Conservation (phyloP, 1,140 invertebrate genomes). For the Bombus superbus region DNA sequence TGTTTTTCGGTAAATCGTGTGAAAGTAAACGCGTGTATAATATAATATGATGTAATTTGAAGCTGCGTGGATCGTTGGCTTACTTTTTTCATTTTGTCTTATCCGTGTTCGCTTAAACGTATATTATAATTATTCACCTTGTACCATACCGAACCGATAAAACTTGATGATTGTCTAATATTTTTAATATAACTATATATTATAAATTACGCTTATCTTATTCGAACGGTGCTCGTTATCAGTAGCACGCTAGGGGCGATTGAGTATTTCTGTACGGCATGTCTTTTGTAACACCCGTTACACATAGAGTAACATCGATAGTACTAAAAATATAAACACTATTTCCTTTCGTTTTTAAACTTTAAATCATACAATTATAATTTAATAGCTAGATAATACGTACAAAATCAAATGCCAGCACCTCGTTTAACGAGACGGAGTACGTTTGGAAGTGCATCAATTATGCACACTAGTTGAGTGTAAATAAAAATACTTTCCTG, state of each 20-base stretch:
- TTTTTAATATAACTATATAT: slow-evolving; percentile 48
- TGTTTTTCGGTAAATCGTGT: slow-evolving; percentile 40
- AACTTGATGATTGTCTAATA: slow-evolving; percentile 66
- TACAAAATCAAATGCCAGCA: slow-evolving; percentile 67
- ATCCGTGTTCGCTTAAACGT: slow-evolving; percentile 13
- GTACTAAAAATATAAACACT: slow-evolving; percentile 65
- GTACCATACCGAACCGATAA: slow-evolving; percentile 56
- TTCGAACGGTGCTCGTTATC: slow-evolving; percentile 32
- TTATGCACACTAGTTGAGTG: neutral
- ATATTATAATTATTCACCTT: slow-evolving; percentile 47
- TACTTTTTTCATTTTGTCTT: neutral
- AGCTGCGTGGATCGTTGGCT: slow-evolving; percentile 31
- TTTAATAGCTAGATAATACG: slow-evolving; percentile 24
- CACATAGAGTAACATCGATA: slow-evolving; percentile 51
- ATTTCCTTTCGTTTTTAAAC: slow-evolving; percentile 32
- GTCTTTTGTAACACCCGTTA: slow-evolving; percentile 34
- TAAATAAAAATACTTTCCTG: slow-evolving; percentile 7
- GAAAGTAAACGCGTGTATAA: slow-evolving; percentile 11
- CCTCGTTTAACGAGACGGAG: slow-evolving; percentile 31
- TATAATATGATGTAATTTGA: slow-evolving; percentile 24
- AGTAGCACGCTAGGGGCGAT: slow-evolving; percentile 20
- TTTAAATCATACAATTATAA: slow-evolving; percentile 59
- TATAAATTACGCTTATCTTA: slow-evolving; percentile 40
- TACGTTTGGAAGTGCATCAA: neutral
- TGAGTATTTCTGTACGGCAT: slow-evolving; percentile 50